Conservation (phyloP, 2,888 invertebrate genomes). For the Hyposoter didymator region DNA sequence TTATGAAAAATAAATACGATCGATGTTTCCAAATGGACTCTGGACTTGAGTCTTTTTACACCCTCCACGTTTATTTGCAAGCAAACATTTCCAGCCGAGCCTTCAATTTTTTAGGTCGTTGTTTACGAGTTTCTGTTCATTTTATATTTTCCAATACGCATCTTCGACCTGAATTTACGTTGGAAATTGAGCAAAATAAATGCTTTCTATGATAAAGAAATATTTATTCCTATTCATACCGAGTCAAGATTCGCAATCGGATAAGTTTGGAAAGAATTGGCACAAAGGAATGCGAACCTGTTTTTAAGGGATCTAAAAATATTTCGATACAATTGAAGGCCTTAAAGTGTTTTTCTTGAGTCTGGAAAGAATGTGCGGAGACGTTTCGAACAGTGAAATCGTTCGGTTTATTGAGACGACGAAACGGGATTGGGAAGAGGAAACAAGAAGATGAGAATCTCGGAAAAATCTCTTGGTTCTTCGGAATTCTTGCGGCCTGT, state of each 20-base stretch:
- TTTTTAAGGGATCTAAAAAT: not conserved
- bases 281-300: not conserved
- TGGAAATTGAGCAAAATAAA: not conserved
- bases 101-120: not conserved
- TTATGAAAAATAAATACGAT: slow-evolving; percentile 45
- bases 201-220: not conserved
- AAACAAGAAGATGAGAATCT: not conserved
- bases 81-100: not conserved
- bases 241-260: not conserved
- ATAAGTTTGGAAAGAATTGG: not conserved
- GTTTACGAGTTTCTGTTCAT: not conserved
- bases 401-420: not conserved
- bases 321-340: not conserved
- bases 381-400: not conserved
- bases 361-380: not conserved
- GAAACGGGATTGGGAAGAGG: not conserved
- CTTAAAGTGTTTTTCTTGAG: not conserved
- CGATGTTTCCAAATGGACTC: slow-evolving; percentile 32
- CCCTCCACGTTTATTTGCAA: slow-evolving; percentile 14
- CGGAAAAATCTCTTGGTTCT: not conserved
- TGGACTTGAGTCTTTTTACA: slow-evolving; percentile 12
- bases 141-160: not conserved
- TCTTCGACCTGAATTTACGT: not conserved
- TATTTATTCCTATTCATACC: not conserved
- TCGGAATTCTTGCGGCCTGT: not conserved